Evolutionary conservation across 1,140 invertebrate species (phyloP).

Genomic region (Sinonovacula constricta): DNA sequence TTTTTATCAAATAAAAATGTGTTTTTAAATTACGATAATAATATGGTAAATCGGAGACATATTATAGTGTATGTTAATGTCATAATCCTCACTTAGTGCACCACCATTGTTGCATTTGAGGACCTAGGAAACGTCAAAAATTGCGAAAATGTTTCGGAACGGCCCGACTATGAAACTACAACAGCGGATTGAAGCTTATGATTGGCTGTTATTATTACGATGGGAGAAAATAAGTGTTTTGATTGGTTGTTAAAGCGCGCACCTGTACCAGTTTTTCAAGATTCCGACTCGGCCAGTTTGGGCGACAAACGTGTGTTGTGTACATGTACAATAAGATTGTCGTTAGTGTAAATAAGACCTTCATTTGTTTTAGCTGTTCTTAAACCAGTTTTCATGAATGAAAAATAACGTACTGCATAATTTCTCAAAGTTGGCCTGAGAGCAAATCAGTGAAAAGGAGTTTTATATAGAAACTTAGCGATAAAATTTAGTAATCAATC

Average conservation of each 20-base stretch:
- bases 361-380: too few species aligned
- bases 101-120: conserved; percentile 5
- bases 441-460: too few species aligned
- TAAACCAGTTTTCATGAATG: too few species aligned
- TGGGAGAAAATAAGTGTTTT: neutral
- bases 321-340: conserved; percentile 3
- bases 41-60: conserved; percentile 14
- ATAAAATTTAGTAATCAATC: too few species aligned
- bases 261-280: conserved; percentile 13
- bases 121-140: neutral
- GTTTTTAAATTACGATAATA: neutral
- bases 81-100: neutral
- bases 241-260: conserved; percentile 19
- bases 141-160: neutral
- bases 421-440: too few species aligned
- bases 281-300: neutral
- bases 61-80: conserved; percentile 22
- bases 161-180: conserved; percentile 21
- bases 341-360: too few species aligned
- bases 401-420: too few species aligned
- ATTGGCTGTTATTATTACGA: conserved; percentile 16
- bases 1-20: neutral
- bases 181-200: conserved; percentile 21
- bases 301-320: neutral
- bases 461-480: too few species aligned